These are phyloP conservation scores for Danio choprae DNA, from an alignment of 2,797 vertebrate genomes.

Conservation along the genomic window DNA sequence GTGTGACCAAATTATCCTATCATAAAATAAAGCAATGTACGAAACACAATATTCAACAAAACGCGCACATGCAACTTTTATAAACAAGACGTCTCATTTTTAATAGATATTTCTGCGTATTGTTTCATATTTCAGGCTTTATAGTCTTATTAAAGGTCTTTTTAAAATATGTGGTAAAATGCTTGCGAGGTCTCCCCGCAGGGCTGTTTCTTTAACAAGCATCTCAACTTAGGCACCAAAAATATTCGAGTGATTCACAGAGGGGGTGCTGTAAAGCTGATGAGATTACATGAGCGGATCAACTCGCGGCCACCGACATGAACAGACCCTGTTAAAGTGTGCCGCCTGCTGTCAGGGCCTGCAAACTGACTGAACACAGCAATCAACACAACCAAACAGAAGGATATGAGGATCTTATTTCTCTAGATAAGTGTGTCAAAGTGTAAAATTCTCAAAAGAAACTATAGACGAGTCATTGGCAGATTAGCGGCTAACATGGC, in stretches of 20 bases:
- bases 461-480: too few species aligned
- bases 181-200: constrained; percentile 19
- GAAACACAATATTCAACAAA: too few species aligned
- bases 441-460: too few species aligned
- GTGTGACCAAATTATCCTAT: too few species aligned
- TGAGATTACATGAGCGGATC: constrained; percentile 52
- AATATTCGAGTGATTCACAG: constrained; percentile 44
- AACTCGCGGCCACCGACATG: constrained; percentile 39
- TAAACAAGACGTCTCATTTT: too few species aligned
- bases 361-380: background rate
- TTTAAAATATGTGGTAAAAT: constrained; percentile 48
- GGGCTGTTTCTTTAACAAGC: constrained; percentile 37
- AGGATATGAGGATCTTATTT: background rate
- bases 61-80: too few species aligned
- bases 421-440: too few species aligned
- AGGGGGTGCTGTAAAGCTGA: constrained; percentile 48
- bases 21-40: too few species aligned
- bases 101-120: background rate
- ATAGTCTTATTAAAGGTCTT: constrained; percentile 50
- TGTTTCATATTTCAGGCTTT: background rate
- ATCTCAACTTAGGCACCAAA: constrained; percentile 39
- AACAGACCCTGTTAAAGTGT: constrained; percentile 15
- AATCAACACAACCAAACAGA: background rate
- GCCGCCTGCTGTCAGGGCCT: background rate
- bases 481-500: too few species aligned